Base-by-base conservation (phyloP, 2,888 invertebrate species). In the Oligia strigilis region DNA sequence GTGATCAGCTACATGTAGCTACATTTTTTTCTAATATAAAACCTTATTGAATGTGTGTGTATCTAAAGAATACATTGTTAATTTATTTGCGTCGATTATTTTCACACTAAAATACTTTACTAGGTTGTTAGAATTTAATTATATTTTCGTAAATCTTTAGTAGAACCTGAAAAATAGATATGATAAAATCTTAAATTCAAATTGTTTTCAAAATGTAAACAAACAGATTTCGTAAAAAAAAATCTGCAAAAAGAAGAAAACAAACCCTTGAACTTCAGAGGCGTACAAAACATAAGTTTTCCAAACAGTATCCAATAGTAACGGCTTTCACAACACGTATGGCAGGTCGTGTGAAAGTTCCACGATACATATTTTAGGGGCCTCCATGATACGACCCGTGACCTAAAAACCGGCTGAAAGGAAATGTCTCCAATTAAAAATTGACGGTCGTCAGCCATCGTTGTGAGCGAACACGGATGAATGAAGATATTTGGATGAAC, bases 391-490 rank as follows among this genome's bases (percentile, higher is more conserved):
- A 93, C 70, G 58, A 36, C 46, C 87, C 92, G 91, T 94, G 95
- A 95, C 94, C 95, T 93, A 93, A 91, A 94, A 93, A 92, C 91
- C 58, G 83, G 74, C 72, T 92, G 92, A 94, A 94, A 94, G 94
- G 93, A 94, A 95, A 94, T 93, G 93, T 94, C 93, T 92, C 92
- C 93, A 95, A 95, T 95, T 95, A 95, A 95, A 95, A 95, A 94
- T 94, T 94, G 92, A 95, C 93, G 93, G 92, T 92, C 91, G 91
- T 91, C 91, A 91, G 93, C 88, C 90, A 91, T 91, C 90, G 93
- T 88, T 87, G 82, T 85, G 88, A 92, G 90, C 78, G 80, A 36
- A 87, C 92, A 86, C 77, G 80, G 87, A 93, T 87, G 86, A 78
- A 88, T 81, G 80, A 92, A 93, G 66, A 49, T 64, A 72, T 82